Base-by-base conservation (phyloP, 2,113 vertebrate species). In the Microtus richardsoni region DNA sequence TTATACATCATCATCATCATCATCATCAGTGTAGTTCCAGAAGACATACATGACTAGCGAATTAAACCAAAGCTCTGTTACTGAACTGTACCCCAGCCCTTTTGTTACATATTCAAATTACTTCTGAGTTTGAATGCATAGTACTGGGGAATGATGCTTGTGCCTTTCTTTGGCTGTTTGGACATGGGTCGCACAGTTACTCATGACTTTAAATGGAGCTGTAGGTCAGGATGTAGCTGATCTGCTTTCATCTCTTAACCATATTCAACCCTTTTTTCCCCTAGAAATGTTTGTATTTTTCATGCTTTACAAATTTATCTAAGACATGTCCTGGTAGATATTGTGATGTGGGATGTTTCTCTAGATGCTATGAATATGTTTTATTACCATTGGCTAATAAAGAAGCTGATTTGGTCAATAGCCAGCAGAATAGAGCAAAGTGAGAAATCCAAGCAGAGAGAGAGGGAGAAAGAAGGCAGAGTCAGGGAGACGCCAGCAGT, bases 101-200 rank as follows among this genome's bases (percentile, higher is more conserved):
- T 36, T 77, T 30, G 41, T n/a, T 30, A 41, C 26, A 78, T 75
- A 47, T 88, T 96, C 58, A 91, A 89, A 83, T 94, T 54, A 89
- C 74, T 7, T 7, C 58, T 54, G 36, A 77, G 73, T 66, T 92
- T 74, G 36, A 52, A 17, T 71, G 33, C 4, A 24, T 21, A 49
- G 33, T 64, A 58, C 62, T 88, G 39, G 60, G 52, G 47, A 30
- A 1, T 47, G 39, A 49, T 49, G 3, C 8, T 36, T 66, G 44
- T 68, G 30, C 36, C n/a, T 96, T 84, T 60, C 41, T 36, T 70
- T 78, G 66, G 9, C 1, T 77, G 44, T 89, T 60, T 82, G 11
- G 73, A 89, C 17, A 93, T 24, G 10, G 44, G 7, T 62, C 14
- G 17, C 26, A 26, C 24, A 7, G 52, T 73, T 62, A 62, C 77